Evolutionary conservation across 2,797 vertebrate genomes (phyloP).

Genomic region (Smutsia temminckii): DNA sequence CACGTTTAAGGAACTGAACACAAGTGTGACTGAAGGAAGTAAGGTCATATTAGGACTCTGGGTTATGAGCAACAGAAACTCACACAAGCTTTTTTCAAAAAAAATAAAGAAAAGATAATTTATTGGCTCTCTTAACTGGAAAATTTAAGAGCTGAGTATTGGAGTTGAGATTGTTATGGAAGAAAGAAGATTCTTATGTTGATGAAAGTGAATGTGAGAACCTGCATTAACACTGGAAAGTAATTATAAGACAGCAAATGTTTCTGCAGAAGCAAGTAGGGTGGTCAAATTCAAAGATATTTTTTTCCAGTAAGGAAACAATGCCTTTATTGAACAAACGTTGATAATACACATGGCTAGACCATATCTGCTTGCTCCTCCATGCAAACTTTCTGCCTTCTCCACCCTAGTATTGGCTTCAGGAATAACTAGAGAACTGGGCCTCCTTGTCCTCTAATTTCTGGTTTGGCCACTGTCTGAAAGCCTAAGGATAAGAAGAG

Average conservation of each 20-base stretch:
- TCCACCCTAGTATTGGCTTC: neutral
- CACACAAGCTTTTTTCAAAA: neutral
- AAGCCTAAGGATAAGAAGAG: neutral
- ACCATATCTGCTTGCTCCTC: neutral
- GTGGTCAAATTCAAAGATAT: neutral
- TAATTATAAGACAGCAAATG: neutral
- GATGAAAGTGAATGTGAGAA: slow-evolving; percentile 13
- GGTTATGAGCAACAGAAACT: slow-evolving; percentile 6
- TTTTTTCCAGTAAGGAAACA: neutral
- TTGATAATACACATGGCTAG: neutral
- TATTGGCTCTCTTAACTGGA: slow-evolving; percentile 22
- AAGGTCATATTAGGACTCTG: neutral
- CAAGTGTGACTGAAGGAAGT: neutral
- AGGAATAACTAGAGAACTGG: neutral
- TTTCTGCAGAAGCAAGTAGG: neutral
- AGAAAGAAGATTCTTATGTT: slow-evolving; percentile 31
- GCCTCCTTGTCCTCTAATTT: neutral
- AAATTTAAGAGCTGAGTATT: slow-evolving; percentile 50
- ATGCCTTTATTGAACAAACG: neutral
- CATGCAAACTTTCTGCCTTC: neutral
- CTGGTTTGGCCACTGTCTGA: neutral
- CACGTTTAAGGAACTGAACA: slow-evolving; percentile 8
- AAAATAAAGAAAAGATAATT: neutral
- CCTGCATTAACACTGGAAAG: slow-evolving; percentile 27
- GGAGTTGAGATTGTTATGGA: neutral